Conservation (phyloP, 2,113 vertebrate species). For the Pavo muticus region DNA sequence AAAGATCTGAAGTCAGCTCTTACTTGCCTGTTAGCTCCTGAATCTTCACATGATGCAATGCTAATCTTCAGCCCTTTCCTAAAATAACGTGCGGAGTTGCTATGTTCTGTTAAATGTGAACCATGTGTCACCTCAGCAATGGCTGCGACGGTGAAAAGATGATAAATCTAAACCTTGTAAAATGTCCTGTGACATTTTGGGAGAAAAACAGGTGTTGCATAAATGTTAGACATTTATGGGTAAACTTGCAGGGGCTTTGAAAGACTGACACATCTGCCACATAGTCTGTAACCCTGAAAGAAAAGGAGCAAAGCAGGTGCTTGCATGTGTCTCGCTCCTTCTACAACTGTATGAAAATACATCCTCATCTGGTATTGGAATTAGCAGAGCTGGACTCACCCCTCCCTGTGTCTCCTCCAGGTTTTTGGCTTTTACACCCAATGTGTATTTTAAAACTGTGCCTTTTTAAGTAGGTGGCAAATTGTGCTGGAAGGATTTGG, state of each 20-base stretch:
- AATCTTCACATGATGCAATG: conserved; percentile 57
- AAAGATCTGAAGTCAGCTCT: conserved; percentile 53
- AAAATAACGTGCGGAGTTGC: conserved; percentile 60
- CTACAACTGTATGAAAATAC: conserved; percentile 46
- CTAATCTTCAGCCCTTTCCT: conserved; percentile 62
- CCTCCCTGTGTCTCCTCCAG: conserved; percentile 40
- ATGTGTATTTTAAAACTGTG: conserved; percentile 59
- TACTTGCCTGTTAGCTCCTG: conserved; percentile 54
- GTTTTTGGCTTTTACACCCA: conserved; percentile 60
- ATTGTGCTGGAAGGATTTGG: conserved; percentile 60
- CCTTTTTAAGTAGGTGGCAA: conserved; percentile 71
- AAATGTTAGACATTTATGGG: conserved; percentile 71
- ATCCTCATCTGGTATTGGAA: conserved; percentile 72
- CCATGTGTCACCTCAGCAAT: conserved; percentile 66
- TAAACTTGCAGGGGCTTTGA: conserved; percentile 65
- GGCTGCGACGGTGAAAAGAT: conserved; percentile 48
- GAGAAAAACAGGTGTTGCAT: conserved; percentile 73
- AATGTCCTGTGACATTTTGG: conserved; percentile 58
- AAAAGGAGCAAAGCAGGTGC: conserved; percentile 44
- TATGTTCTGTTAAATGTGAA: conserved; percentile 64
- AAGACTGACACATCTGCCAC: conserved; percentile 69
- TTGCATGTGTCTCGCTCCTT: conserved; percentile 55
- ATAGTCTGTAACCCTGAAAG: conserved; percentile 66
- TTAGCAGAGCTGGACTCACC: conserved; percentile 35
- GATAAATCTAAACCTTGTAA: conserved; percentile 70